Percentiles rank a stretch among this genome's conserved stretches.
These are phyloP conservation scores for Chrysolina oricalcia DNA, from an alignment of 2,888 invertebrate species.

Conservation along the genomic window DNA sequence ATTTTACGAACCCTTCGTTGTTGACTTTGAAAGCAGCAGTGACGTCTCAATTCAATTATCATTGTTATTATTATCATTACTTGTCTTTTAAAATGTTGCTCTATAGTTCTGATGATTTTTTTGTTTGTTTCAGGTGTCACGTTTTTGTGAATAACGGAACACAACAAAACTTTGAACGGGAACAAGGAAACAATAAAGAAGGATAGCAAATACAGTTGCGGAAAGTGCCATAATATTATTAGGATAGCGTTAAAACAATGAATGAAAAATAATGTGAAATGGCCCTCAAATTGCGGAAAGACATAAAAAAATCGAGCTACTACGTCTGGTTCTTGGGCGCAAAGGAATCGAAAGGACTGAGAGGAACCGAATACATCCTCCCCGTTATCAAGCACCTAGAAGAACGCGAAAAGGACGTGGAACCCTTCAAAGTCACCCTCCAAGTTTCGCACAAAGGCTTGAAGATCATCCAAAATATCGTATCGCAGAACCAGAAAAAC, in stretches of 20 bases:
- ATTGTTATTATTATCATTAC: no score
- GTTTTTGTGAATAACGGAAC: neutral
- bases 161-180: neutral
- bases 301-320: slow-evolving; percentile 92
- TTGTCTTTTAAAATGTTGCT: no score
- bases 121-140: no score
- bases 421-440: slow-evolving; percentile 92
- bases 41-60: no score
- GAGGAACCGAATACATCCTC: slow-evolving; percentile 89
- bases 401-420: slow-evolving; percentile 88
- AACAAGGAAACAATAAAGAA: neutral
- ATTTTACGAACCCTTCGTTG: no score
- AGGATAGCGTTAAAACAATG: slow-evolving; percentile 34
- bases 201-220: neutral
- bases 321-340: slow-evolving; percentile 97
- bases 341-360: slow-evolving; percentile 91
- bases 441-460: slow-evolving; percentile 94
- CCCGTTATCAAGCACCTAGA: slow-evolving; percentile 90
- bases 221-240: slow-evolving; percentile 44
- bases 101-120: no score
- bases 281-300: slow-evolving; percentile 88
- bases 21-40: no score
- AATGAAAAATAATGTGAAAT: slow-evolving; percentile 71
- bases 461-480: slow-evolving; percentile 89
- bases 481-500: slow-evolving; percentile 64